Conservation (phyloP, 2,113 vertebrate genomes). For the Brachypodius melanocephalos region DNA sequence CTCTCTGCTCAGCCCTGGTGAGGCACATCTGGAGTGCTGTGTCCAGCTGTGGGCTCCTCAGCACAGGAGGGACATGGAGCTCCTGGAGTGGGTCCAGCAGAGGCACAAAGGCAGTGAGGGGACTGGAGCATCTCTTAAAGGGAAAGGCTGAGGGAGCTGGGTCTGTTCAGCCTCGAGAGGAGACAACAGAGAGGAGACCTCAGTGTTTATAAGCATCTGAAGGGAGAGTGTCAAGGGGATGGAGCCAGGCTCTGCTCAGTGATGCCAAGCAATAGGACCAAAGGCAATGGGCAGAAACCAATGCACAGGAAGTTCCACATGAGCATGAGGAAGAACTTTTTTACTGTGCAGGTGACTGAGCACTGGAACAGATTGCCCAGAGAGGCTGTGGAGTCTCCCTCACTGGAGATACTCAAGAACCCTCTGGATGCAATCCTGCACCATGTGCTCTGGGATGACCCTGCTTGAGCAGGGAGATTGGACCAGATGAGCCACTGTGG, state of each 20-base stretch:
- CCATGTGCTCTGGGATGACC: not conserved
- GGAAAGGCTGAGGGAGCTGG: not conserved
- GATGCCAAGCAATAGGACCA: fast-evolving
- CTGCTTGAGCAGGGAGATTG: not conserved
- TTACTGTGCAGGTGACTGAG: not conserved
- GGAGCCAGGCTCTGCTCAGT: not conserved
- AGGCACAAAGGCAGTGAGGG: fast-evolving
- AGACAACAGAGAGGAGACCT: too few species aligned
- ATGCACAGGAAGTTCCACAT: not conserved
- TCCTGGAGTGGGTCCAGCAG: not conserved
- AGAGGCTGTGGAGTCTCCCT: not conserved
- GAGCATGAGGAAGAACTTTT: not conserved
- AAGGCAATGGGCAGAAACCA: fast-evolving
- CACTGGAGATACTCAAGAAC: not conserved
- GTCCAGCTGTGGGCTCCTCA: not conserved
- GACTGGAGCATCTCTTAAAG: not conserved
- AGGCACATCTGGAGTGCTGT: not conserved
- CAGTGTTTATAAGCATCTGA: not conserved
- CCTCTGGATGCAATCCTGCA: not conserved
- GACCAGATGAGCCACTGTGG: not conserved
- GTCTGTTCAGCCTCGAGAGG: not conserved
- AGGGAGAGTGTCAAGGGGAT: not conserved
- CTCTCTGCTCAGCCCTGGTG: not conserved
- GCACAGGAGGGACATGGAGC: not conserved
- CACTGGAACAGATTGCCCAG: not conserved